A percentile compares a stretch with the other conserved stretches of the same genome.
These are phyloP conservation scores for Tanytarsus gracilentus DNA, from an alignment of 2,888 invertebrate species.

Conservation along the genomic window DNA sequence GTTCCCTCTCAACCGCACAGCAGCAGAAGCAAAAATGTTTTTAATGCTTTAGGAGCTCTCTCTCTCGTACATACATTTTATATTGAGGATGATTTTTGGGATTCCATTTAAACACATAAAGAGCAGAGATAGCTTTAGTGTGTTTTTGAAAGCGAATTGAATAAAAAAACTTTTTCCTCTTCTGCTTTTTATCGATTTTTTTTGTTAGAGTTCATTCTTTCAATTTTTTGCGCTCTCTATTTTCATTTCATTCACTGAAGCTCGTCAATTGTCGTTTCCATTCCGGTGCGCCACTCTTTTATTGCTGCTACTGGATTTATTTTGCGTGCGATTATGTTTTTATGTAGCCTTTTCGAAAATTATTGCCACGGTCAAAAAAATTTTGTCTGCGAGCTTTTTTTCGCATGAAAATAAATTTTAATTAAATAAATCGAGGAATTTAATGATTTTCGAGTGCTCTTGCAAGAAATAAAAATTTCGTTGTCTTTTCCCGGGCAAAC, in stretches of 20 bases:
- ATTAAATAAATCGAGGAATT: too few relatives aligned
- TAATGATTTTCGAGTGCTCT: too few relatives aligned
- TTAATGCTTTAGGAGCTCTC: conserved; percentile 9
- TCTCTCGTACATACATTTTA: not conserved
- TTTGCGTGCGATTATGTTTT: conserved; percentile 4
- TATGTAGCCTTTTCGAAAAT: not conserved
- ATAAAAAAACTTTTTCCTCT: conserved; percentile 12
- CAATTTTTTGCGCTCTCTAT: not conserved
- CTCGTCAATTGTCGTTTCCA: conserved; percentile 1
- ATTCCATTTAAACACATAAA: conserved; percentile 24
- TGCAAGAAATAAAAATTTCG: too few relatives aligned
- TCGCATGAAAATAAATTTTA: too few relatives aligned
- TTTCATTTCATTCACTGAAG: not conserved
- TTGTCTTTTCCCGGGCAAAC: conserved; percentile 1
- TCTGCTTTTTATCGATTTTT: conserved; percentile 27
- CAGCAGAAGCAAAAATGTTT: conserved; percentile 13
- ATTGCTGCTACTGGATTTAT: conserved; percentile 3
- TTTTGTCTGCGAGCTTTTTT: too few relatives aligned
- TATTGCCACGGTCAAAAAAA: conserved; percentile 1
- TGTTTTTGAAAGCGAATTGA: too few relatives aligned
- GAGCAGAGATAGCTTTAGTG: not conserved
- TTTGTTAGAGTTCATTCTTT: not conserved
- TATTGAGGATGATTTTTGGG: conserved; percentile 13
- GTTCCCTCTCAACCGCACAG: not conserved
- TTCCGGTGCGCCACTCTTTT: conserved; percentile 1